These are phyloP conservation scores for Jordanella pulchra DNA, from an alignment of 2,797 vertebrate species.

Conservation along the genomic window DNA sequence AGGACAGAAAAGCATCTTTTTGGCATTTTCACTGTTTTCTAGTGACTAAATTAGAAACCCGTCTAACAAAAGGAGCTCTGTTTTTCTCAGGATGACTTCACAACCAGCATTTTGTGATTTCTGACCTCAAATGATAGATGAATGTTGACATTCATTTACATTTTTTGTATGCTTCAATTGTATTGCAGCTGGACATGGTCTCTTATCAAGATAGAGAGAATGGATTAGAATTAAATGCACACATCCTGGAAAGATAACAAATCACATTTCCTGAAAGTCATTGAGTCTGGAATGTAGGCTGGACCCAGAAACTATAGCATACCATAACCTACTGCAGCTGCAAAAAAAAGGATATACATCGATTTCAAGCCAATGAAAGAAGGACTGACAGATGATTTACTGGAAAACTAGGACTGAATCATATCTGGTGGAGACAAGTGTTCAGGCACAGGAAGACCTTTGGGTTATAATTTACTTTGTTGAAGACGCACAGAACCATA, in stretches of 20 bases:
- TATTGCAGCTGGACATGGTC: neutral
- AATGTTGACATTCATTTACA: neutral
- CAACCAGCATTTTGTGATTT: neutral
- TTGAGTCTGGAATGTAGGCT: neutral
- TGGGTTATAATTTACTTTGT: conserved; percentile 22
- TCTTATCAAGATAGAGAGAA: neutral
- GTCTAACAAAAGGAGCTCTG: neutral
- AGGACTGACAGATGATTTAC: conserved; percentile 8
- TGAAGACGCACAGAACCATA: conserved; percentile 1
- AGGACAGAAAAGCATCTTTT: neutral
- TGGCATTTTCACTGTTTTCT: neutral
- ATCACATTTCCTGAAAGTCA: neutral
- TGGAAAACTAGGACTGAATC: conserved; percentile 13
- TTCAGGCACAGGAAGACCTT: conserved; percentile 4
- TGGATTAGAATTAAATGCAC: neutral
- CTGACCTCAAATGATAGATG: neutral
- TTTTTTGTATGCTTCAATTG: neutral
- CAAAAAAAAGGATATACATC: neutral
- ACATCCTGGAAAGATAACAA: neutral
- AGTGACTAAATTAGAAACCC: neutral
- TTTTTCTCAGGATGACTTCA: neutral
- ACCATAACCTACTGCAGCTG: neutral
- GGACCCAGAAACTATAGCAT: neutral
- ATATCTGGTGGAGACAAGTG: conserved; percentile 16
- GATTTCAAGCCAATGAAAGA: neutral